phyloP scores from a whole-genome alignment of 2,113 vertebrate species.

The Syrrhaptes paradoxus region DNA sequence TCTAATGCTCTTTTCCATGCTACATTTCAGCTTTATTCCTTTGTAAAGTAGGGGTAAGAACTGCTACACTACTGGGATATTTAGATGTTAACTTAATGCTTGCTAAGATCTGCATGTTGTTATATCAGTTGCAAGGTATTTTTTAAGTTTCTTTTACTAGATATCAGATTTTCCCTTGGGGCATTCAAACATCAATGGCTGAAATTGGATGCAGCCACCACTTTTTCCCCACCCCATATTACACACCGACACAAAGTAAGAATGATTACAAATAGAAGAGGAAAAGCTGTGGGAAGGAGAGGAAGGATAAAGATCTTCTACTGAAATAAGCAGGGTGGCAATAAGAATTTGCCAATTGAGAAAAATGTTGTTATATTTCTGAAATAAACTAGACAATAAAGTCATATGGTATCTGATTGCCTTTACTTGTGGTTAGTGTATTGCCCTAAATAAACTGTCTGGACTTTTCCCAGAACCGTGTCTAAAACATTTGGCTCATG shows the following conservation, averaged over 20 bases:
- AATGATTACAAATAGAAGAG: neutral
- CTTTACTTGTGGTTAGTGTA: neutral
- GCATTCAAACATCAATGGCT: neutral
- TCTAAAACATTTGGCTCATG: neutral
- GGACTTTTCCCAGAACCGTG: neutral
- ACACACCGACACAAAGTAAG: neutral
- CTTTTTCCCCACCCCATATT: neutral
- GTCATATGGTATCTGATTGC: neutral
- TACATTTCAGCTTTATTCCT: neutral
- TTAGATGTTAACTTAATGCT: neutral
- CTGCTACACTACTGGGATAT: neutral
- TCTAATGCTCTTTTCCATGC: neutral
- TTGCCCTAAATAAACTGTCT: neutral
- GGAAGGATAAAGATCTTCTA: neutral
- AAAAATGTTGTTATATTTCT: neutral
- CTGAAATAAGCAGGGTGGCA: neutral
- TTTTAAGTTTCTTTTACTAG: neutral
- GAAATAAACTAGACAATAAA: neutral
- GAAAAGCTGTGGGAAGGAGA: neutral
- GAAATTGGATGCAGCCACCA: neutral
- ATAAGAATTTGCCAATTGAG: neutral
- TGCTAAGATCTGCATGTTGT: neutral
- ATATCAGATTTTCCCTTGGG: neutral
- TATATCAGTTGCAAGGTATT: neutral
- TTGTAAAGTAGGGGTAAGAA: neutral